Percentiles rank a stretch among this genome's conserved stretches.
Evolutionary conservation across 2,113 vertebrate genomes (phyloP).

Genomic region (Macquaria australasica): DNA sequence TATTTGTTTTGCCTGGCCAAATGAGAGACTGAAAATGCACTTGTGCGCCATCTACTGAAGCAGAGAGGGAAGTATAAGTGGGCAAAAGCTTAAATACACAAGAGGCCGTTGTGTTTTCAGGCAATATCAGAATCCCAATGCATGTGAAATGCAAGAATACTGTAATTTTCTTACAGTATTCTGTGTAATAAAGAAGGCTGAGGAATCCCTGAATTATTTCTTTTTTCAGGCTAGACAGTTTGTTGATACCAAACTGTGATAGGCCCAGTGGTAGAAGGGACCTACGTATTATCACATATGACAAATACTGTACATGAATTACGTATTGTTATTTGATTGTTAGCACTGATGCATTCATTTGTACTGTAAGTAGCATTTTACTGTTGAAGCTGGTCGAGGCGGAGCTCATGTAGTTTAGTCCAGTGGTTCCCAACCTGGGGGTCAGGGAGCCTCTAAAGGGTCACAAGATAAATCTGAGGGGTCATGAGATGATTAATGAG

Average conservation of each 20-base stretch:
- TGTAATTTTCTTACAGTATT: background rate
- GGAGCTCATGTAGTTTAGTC: too few species aligned
- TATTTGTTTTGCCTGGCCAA: constrained; percentile 1
- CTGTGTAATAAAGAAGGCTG: background rate
- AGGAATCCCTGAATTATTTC: background rate
- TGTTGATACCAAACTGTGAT: background rate
- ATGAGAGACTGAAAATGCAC: constrained; percentile 25
- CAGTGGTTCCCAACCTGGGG: background rate
- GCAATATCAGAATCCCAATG: background rate
- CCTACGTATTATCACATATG: background rate
- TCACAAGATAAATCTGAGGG: background rate
- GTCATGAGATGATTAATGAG: background rate
- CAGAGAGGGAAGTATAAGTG: constrained; percentile 9
- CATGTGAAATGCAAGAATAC: background rate
- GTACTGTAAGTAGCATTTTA: too few species aligned
- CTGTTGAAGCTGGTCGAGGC: too few species aligned
- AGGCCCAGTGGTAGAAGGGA: background rate
- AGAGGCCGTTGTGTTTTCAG: background rate
- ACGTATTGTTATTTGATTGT: too few species aligned
- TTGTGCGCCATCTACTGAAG: constrained; percentile 83
- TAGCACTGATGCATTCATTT: too few species aligned
- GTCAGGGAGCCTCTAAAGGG: background rate
- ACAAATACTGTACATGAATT: background rate
- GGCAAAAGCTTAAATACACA: background rate
- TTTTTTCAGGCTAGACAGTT: too few species aligned